These are phyloP conservation scores for Napeogenes inachia DNA, from an alignment of 2,888 invertebrate genomes.

Conservation along the genomic window DNA sequence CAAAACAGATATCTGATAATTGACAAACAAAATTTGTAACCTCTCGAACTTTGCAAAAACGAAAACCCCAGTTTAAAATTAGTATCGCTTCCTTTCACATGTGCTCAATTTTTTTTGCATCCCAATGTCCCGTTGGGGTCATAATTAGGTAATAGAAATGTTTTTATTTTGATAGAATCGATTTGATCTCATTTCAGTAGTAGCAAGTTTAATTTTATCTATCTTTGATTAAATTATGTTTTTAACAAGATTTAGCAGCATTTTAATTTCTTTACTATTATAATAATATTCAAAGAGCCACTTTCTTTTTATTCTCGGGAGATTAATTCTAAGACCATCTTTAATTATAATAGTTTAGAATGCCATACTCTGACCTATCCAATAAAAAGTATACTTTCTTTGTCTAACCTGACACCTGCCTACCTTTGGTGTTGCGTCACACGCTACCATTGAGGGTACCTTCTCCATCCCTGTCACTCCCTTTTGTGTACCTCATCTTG, in stretches of 20 bases:
- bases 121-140: conserved; percentile 36
- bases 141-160: conserved; percentile 11
- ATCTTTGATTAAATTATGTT: too few relatives aligned
- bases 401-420: conserved; percentile 69
- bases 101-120: conserved; percentile 36
- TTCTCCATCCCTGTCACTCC: conserved; percentile 51
- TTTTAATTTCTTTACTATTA: too few relatives aligned
- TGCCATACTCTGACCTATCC: conserved; percentile 57
- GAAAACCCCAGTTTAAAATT: conserved; percentile 39
- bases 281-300: too few relatives aligned
- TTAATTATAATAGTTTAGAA: conserved; percentile 4
- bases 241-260: too few relatives aligned
- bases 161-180: too few relatives aligned
- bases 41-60: conserved; percentile 32
- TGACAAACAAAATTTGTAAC: conserved; percentile 26
- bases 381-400: conserved; percentile 55
- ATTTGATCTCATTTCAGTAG: too few relatives aligned
- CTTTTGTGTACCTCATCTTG: conserved; percentile 32
- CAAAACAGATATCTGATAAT: conserved; percentile 10
- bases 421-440: conserved; percentile 66
- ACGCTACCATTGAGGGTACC: conserved; percentile 56
- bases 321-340: not conserved
- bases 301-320: too few relatives aligned
- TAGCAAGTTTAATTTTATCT: too few relatives aligned
- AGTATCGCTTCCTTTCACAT: conserved; percentile 51